Evolutionary conservation across 2,113 vertebrate species (phyloP).

Genomic region (Ciconia boyciana): DNA sequence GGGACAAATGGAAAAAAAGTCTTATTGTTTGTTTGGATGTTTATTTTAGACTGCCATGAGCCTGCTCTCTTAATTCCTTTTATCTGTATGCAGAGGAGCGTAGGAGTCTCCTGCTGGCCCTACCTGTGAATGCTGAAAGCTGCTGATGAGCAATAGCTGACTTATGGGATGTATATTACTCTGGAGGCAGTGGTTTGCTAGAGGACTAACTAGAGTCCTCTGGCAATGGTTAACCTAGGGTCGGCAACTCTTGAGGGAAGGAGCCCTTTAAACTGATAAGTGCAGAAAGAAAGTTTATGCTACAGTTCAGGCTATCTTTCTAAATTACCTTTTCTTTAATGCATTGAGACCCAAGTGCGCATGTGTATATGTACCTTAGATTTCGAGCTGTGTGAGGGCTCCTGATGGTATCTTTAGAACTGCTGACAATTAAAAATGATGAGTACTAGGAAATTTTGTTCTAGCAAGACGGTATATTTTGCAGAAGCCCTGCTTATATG

Average conservation of each 20-base stretch:
- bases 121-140: not conserved
- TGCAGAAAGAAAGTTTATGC: not conserved
- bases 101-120: constrained; percentile 4
- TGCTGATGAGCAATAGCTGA: not conserved
- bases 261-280: not conserved
- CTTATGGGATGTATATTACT: not conserved
- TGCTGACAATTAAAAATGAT: constrained; percentile 58
- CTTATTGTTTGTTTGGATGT: constrained; percentile 43
- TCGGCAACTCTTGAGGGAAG: not conserved
- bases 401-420: constrained; percentile 48
- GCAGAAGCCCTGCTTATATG: constrained; percentile 22
- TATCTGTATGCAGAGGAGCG: constrained; percentile 14
- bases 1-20: not conserved
- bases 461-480: constrained; percentile 9
- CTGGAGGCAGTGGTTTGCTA: not conserved
- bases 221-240: constrained; percentile 13
- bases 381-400: not conserved
- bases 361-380: not conserved
- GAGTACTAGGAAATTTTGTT: constrained; percentile 47
- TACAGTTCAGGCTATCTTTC: not conserved
- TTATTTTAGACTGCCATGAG: constrained; percentile 34
- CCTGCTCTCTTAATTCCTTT: constrained; percentile 42
- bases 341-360: not conserved
- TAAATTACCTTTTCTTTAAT: constrained; percentile 17
- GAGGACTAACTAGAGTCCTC: constrained; percentile 9